A percentile compares a stretch with the other conserved stretches of the same genome.
Evolutionary conservation across 2,888 invertebrate genomes (phyloP).

Genomic region (Smittia aterrima): DNA sequence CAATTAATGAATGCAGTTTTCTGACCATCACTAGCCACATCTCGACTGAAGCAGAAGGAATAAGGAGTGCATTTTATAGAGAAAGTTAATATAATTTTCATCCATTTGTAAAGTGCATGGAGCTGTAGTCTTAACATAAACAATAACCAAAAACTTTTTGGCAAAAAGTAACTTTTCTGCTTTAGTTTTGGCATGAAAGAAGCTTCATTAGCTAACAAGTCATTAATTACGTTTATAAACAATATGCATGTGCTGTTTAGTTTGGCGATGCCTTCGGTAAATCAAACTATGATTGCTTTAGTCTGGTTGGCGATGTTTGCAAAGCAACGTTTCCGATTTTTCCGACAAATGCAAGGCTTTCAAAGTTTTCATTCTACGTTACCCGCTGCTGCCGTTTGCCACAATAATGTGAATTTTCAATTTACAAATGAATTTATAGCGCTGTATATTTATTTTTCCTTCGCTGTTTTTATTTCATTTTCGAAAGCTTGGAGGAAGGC

Average conservation of each 20-base stretch:
- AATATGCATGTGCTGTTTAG: background rate
- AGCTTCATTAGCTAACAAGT: background rate
- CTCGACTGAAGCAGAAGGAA: too few relatives aligned
- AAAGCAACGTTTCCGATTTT: background rate
- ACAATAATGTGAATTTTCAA: background rate
- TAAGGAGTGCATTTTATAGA: too few relatives aligned
- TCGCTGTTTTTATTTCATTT: background rate
- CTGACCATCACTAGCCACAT: too few relatives aligned
- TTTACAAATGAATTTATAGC: conserved; percentile 8
- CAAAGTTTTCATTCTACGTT: background rate
- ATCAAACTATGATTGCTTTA: background rate
- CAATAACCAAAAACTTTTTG: too few relatives aligned
- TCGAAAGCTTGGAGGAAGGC: background rate
- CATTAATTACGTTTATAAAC: background rate
- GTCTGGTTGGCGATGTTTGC: background rate
- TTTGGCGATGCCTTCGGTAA: background rate
- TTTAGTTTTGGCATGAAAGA: too few relatives aligned
- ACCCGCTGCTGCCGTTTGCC: background rate
- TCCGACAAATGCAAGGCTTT: background rate
- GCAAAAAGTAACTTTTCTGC: too few relatives aligned
- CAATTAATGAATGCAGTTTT: too few relatives aligned
- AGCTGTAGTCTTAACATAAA: too few relatives aligned
- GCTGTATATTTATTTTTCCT: background rate
- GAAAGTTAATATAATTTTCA: too few relatives aligned
- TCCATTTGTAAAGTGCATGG: too few relatives aligned